phyloP scores from a whole-genome alignment of 2,797 vertebrate species.

The Cheirogaleus major region DNA sequence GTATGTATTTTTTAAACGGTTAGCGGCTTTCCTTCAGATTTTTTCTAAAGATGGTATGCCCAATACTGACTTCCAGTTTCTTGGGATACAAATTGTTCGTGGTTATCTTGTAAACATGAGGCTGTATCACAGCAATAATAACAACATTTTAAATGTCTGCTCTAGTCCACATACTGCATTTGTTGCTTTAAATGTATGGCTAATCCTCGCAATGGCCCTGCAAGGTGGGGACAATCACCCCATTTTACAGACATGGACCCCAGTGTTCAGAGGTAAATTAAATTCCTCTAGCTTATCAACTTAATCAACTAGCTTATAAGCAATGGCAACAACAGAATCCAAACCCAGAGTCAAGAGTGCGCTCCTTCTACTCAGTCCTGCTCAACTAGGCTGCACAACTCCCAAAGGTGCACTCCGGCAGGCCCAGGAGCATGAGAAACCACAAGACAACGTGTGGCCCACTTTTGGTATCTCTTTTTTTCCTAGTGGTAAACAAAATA shows the following conservation, averaged over 20 bases:
- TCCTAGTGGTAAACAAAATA: slow-evolving; percentile 20
- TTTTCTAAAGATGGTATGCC: neutral
- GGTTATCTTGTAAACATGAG: neutral
- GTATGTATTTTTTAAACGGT: neutral
- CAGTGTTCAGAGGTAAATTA: neutral
- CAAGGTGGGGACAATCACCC: neutral
- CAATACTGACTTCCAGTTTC: neutral
- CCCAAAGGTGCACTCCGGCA: neutral
- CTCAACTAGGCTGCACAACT: neutral
- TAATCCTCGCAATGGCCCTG: neutral
- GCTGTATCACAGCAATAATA: neutral
- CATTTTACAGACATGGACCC: neutral
- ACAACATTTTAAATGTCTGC: neutral
- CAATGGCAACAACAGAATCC: neutral
- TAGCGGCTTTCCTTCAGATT: slow-evolving; percentile 5
- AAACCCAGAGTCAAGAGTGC: neutral
- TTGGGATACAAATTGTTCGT: neutral
- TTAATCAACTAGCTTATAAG: neutral
- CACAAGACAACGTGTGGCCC: neutral
- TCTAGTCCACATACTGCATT: neutral
- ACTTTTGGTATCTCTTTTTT: neutral
- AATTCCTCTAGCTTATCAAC: too few relatives aligned
- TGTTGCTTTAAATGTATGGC: neutral
- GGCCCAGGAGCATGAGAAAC: neutral
- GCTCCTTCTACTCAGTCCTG: neutral